A percentile compares a stretch with the other conserved stretches of the same genome.
phyloP scores from a whole-genome alignment of 2,797 vertebrate genomes.

The Platalea minor region DNA sequence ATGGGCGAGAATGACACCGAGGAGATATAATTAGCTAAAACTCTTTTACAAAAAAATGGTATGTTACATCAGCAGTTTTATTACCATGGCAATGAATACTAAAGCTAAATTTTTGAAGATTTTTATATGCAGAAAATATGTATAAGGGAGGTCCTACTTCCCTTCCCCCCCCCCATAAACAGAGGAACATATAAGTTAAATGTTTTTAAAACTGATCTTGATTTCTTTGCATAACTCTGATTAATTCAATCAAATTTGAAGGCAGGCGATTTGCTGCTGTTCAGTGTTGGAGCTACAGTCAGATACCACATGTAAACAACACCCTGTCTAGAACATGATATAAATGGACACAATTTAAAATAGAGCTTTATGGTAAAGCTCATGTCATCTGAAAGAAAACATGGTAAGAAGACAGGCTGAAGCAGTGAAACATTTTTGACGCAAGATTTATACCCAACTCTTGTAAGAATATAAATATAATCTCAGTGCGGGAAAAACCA shows the following conservation, averaged over 20 bases:
- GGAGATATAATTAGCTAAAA: conserved; percentile 6
- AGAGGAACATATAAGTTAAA: neutral
- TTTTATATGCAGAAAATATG: neutral
- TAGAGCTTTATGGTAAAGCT: neutral
- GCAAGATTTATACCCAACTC: neutral
- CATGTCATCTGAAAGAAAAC: neutral
- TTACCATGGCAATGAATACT: neutral
- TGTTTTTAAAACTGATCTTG: neutral
- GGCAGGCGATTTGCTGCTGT: neutral
- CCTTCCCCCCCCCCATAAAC: fast-evolving
- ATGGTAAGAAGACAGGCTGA: neutral
- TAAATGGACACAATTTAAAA: neutral
- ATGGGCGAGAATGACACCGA: neutral
- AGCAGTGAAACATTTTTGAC: neutral
- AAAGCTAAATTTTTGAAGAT: neutral
- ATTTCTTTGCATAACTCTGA: neutral
- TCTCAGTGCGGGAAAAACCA: neutral
- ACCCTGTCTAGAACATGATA: neutral
- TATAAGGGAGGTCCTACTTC: neutral
- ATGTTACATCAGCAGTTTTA: conserved; percentile 5
- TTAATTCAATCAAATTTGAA: neutral
- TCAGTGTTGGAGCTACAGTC: neutral
- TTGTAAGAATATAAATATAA: neutral
- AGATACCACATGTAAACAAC: neutral
- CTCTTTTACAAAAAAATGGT: neutral